A percentile compares a stretch with the other conserved stretches of the same genome.
Evolutionary conservation across 2,113 vertebrate species (phyloP).

Genomic region (Amblyornis subalaris): DNA sequence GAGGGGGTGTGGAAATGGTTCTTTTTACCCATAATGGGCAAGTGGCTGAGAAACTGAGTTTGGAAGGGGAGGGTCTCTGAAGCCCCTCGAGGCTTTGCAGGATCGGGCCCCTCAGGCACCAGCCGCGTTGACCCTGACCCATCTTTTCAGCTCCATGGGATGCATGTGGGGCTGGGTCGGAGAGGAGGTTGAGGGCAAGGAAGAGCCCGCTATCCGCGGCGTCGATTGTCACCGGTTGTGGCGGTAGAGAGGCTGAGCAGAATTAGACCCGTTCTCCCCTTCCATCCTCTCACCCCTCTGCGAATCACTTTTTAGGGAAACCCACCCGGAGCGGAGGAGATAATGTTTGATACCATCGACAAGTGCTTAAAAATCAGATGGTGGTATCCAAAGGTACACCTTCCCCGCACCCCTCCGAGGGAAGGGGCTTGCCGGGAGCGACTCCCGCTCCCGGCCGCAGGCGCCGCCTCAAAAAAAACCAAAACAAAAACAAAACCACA

Average conservation of each 20-base stretch:
- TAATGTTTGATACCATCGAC: not conserved
- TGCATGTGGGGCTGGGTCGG: not conserved
- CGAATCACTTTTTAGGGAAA: not conserved
- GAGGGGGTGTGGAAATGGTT: not conserved
- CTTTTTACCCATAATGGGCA: not conserved
- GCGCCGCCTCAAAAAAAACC: not conserved
- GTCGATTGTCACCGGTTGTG: too few species aligned
- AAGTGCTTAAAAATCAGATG: not conserved
- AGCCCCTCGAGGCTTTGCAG: not conserved
- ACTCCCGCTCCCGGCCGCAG: not conserved
- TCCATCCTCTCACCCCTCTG: accelerated
- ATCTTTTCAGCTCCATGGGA: accelerated
- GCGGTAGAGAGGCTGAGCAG: not conserved
- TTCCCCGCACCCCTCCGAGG: too few species aligned
- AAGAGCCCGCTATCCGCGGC: accelerated
- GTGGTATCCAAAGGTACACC: not conserved
- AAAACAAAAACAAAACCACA: not conserved
- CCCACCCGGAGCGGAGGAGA: accelerated
- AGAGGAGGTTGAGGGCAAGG: too few species aligned
- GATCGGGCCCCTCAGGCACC: not conserved
- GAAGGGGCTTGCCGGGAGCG: too few species aligned
- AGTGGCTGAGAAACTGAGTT: not conserved
- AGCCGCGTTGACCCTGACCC: accelerated
- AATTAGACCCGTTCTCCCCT: accelerated
- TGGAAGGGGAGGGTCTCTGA: not conserved